Percentiles rank a stretch among this genome's conserved stretches.
phyloP scores from a whole-genome alignment of 2,888 invertebrate species.

The Drosophila leonis region DNA sequence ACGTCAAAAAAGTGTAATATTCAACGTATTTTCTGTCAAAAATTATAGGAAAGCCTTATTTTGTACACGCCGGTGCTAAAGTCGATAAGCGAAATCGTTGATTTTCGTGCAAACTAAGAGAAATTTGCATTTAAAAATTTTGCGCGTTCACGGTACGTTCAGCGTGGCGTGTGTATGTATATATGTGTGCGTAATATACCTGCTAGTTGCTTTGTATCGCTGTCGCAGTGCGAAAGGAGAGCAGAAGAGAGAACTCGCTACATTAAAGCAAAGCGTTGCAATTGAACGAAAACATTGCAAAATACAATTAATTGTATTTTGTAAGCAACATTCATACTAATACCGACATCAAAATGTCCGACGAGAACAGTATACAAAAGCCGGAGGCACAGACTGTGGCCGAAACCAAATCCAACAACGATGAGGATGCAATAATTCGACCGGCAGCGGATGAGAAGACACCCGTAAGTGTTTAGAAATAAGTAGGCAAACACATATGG shows the following conservation, averaged over 20 bases:
- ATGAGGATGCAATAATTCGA: slow-evolving; percentile 41
- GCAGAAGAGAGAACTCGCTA: slow-evolving; percentile 50
- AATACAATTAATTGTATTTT: slow-evolving; percentile 56
- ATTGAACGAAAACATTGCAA: slow-evolving; percentile 55
- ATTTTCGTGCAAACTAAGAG: slow-evolving; percentile 28
- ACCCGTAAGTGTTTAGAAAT: slow-evolving; percentile 75
- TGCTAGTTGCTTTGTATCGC: slow-evolving; percentile 57
- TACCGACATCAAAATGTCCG: slow-evolving; percentile 71
- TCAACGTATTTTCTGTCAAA: slow-evolving; percentile 21
- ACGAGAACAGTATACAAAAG: slow-evolving; percentile 70
- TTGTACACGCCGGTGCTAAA: slow-evolving; percentile 25
- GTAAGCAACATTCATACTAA: slow-evolving; percentile 35
- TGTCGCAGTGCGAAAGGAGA: slow-evolving; percentile 49
- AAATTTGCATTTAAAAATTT: slow-evolving; percentile 61
- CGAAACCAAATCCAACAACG: slow-evolving; percentile 41
- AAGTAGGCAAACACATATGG: slow-evolving; percentile 6
- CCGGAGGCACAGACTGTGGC: slow-evolving; percentile 58
- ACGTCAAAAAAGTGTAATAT: slow-evolving; percentile 46
- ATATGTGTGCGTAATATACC: slow-evolving; percentile 68
- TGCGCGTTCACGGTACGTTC: slow-evolving; percentile 74
- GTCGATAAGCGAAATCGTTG: slow-evolving; percentile 10
- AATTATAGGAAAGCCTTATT: slow-evolving; percentile 33
- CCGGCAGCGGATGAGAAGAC: slow-evolving; percentile 75
- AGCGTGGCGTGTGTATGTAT: slow-evolving; percentile 76
- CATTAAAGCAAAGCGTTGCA: slow-evolving; percentile 49